Evolutionary conservation across 2,888 invertebrate species (phyloP), one percentile per base, ranked within the genome.

Genomic region (Dasypogon diadema): DNA sequence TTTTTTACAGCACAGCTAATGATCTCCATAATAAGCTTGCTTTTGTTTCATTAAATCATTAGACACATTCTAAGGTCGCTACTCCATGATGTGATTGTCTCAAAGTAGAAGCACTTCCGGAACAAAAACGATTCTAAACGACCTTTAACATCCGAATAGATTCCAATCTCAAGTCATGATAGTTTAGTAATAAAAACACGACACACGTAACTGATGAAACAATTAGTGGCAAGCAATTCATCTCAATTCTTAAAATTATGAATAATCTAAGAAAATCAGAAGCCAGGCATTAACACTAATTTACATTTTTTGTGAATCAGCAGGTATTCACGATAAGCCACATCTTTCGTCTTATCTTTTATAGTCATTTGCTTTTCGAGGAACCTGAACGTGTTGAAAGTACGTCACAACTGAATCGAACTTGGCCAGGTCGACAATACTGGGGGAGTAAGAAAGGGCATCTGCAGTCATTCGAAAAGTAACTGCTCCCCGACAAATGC

Each of bases 401-500:
- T 56, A 56, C 56, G 56, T 56, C 56, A 56, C 22, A 26, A 30
- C 30, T 30, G 4, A 3, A 8, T 30, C 30, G 30, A 30, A 8
- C 30, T 30, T 30, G 30, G 3, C 8, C n/a, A 42, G 1, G 42
- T 12, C 42, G 42, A 1, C 10, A 42, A n/a, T 12, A 42, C n/a
- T 42, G 42, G 42, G 42, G 42, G n/a, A 2, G 2, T 3, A 12
- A 42, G n/a, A 8, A 42, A 42, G n/a, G 42, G 42, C n/a, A 12
- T 6, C 60, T 60, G 37, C 60, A 58, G 58, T 58, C 58, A 60
- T 37, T 37, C 16, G 37, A 12, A 42, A 42, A 42, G n/a, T 42
- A n/a, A 42, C 2, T 42, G 34, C 10, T 5, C 6, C 34, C 1
- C 3, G 12, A 42, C n/a, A 30, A 24, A 10, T 16, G 51, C 0